Percentiles rank a stretch among this genome's conserved stretches.
Evolutionary conservation across 2,113 vertebrate species (phyloP).

Genomic region (Corydoras maculifer): DNA sequence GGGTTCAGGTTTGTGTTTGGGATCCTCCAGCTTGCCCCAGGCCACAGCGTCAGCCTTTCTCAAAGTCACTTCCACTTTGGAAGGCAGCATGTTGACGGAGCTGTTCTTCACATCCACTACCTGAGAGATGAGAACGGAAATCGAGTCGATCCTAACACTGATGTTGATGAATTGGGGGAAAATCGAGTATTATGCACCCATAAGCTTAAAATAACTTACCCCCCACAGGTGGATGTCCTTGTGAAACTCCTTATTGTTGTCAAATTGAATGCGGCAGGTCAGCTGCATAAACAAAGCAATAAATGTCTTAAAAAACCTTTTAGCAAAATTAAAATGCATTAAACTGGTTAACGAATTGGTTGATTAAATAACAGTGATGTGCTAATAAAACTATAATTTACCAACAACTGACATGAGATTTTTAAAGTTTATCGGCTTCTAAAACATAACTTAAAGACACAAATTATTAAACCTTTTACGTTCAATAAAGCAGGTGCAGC

Average conservation of each 20-base stretch:
- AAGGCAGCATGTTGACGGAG: conserved; percentile 77
- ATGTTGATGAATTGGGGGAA: no score
- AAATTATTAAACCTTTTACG: no score
- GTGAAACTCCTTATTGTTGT: conserved; percentile 79
- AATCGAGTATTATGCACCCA: no score
- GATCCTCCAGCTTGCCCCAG: conserved; percentile 87
- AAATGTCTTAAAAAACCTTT: not conserved
- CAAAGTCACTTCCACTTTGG: conserved; percentile 86
- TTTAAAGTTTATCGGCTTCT: no score
- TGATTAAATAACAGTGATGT: not conserved
- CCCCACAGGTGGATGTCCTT: conserved; percentile 86
- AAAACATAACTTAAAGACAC: no score
- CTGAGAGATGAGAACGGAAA: conserved; percentile 50
- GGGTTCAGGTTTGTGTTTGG: conserved; percentile 49
- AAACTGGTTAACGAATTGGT: not conserved
- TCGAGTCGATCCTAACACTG: not conserved
- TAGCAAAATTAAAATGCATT: not conserved
- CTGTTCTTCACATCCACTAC: conserved; percentile 73
- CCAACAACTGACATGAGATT: no score
- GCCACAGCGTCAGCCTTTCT: conserved; percentile 72
- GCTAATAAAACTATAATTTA: no score
- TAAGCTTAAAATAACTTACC: conserved; percentile 61
- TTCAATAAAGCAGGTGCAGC: no score
- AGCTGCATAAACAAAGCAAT: conserved; percentile 64
- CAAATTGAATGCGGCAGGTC: conserved; percentile 79